Conservation (phyloP, 2,113 vertebrate species). For the Candoia aspera region DNA sequence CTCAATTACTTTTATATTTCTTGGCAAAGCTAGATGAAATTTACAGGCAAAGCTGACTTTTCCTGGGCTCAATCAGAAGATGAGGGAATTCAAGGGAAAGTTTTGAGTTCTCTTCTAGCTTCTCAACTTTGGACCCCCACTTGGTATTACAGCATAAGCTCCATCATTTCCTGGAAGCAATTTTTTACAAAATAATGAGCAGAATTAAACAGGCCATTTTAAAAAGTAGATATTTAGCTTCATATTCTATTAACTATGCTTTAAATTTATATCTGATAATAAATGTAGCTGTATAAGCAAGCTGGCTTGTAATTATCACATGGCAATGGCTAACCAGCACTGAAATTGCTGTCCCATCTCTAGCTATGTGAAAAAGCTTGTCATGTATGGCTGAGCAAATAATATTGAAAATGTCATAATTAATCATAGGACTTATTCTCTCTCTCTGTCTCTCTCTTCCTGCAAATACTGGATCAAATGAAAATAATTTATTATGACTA, state of each 20-base stretch:
- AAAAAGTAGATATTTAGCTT: neutral
- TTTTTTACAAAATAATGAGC: neutral
- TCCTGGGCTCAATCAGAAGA: neutral
- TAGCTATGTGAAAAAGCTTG: neutral
- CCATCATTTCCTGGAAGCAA: neutral
- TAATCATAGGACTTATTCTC: neutral
- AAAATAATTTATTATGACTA: neutral
- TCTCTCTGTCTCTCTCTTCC: neutral
- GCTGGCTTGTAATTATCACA: neutral
- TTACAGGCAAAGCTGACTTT: neutral
- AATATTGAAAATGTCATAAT: neutral
- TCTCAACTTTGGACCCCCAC: neutral
- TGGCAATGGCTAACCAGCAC: neutral
- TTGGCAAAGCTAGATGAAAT: neutral
- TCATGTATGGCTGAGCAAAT: neutral
- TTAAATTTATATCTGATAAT: neutral
- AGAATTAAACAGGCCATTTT: neutral
- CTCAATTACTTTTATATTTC: neutral
- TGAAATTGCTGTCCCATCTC: neutral
- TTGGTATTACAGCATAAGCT: neutral
- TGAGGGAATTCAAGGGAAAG: neutral
- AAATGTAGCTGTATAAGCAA: neutral
- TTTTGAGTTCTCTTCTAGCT: neutral
- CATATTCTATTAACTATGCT: neutral
- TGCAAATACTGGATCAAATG: neutral